These are phyloP conservation scores for Eupeodes corollae DNA, from an alignment of 1,140 invertebrate genomes.

Conservation along the genomic window DNA sequence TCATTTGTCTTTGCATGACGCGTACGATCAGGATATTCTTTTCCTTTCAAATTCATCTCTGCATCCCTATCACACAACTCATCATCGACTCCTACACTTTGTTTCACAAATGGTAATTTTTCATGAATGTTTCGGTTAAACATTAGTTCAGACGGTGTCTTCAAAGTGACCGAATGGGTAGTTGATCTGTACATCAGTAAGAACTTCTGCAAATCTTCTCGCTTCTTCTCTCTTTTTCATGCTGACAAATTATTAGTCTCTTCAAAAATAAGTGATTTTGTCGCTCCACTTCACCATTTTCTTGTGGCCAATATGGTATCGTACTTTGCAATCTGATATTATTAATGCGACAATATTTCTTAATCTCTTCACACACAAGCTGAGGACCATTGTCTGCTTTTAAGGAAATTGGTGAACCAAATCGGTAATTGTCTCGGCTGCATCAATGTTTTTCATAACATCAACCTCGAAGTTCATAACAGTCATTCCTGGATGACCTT, in stretches of 20 bases:
- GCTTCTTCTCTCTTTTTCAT: too few relatives aligned
- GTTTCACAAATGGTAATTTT: not conserved
- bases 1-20: too few relatives aligned
- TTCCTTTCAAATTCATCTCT: not conserved
- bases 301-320: conserved; percentile 14
- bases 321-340: conserved; percentile 10
- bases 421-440: not conserved
- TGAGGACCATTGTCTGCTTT: conserved; percentile 11
- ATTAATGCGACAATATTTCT: conserved; percentile 7
- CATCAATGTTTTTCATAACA: too few relatives aligned
- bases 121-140: not conserved
- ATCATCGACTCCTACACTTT: not conserved
- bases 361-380: conserved; percentile 10
- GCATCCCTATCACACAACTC: not conserved
- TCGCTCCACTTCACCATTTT: too few relatives aligned
- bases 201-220: conserved; percentile 17
- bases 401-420: conserved; percentile 10
- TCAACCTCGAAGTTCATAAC: too few relatives aligned
- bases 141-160: not conserved
- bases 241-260: conserved; percentile 19
- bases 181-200: conserved; percentile 23
- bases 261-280: conserved; percentile 21
- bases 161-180: conserved; percentile 10
- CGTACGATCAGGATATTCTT: conserved; percentile 20
- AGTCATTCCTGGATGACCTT: conserved; percentile 24